These are phyloP conservation scores for Byasa hedistus DNA, from an alignment of 2,888 invertebrate species.

Conservation along the genomic window DNA sequence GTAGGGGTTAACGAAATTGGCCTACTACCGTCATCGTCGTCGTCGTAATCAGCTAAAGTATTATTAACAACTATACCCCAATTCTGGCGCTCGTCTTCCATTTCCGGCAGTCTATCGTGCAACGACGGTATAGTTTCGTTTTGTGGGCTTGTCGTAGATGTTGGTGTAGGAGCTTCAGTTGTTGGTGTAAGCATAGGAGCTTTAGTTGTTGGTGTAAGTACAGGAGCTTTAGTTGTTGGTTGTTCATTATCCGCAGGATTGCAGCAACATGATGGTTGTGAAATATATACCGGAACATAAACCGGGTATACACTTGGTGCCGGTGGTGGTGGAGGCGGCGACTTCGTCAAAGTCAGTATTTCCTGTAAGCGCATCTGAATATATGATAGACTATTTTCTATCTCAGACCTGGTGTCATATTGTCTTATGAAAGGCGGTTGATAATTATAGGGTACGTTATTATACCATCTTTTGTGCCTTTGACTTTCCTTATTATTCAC, in stretches of 20 bases:
- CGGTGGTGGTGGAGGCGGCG: slow-evolving; percentile 37
- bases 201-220: not conserved
- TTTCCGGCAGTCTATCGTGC: slow-evolving; percentile 46
- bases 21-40: slow-evolving; percentile 33
- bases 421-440: slow-evolving; percentile 8
- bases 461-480: slow-evolving; percentile 45
- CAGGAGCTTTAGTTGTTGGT: slow-evolving; percentile 11
- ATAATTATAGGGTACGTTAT: slow-evolving; percentile 35
- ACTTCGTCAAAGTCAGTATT: slow-evolving; percentile 33
- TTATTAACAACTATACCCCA: slow-evolving; percentile 57
- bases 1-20: slow-evolving; percentile 32
- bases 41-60: slow-evolving; percentile 30
- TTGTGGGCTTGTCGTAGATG: slow-evolving; percentile 31
- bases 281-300: slow-evolving; percentile 46
- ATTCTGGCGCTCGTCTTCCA: slow-evolving; percentile 60
- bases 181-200: not conserved
- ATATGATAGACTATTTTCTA: slow-evolving; percentile 14
- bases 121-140: slow-evolving; percentile 40
- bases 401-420: slow-evolving; percentile 25
- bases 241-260: slow-evolving; percentile 31
- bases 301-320: slow-evolving; percentile 45
- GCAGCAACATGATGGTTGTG: slow-evolving; percentile 44
- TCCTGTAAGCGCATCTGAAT: slow-evolving; percentile 23
- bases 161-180: not conserved
- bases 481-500: slow-evolving; percentile 35